These are phyloP conservation scores for Psophia crepitans DNA, from an alignment of 2,113 vertebrate genomes.

Conservation along the genomic window DNA sequence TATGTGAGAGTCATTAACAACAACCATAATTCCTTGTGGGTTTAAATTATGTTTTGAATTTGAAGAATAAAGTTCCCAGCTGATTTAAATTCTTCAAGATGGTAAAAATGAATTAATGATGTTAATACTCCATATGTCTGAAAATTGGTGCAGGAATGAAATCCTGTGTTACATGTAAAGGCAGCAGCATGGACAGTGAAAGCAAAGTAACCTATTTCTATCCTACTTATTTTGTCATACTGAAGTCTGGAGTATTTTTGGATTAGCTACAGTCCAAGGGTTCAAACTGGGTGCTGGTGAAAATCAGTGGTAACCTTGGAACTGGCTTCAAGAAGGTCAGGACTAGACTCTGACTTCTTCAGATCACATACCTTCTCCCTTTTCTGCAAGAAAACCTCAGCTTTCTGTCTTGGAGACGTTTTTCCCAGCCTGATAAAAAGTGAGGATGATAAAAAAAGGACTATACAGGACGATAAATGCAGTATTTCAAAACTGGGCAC, in stretches of 20 bases:
- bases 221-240: background rate
- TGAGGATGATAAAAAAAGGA: background rate
- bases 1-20: conserved; percentile 24
- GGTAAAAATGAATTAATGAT: background rate
- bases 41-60: background rate
- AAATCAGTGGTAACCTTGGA: background rate
- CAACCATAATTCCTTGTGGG: background rate
- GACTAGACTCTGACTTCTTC: background rate
- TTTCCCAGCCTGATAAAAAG: background rate
- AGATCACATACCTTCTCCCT: background rate
- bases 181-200: background rate
- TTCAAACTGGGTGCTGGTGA: background rate
- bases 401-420: background rate
- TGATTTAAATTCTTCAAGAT: background rate
- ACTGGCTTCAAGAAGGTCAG: background rate
- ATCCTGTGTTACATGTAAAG: background rate
- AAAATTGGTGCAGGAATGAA: background rate
- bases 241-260: background rate
- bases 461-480: background rate
- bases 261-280: background rate
- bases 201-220: background rate
- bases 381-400: background rate
- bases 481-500: background rate
- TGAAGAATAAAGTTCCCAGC: background rate
- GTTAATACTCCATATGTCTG: background rate